Base-by-base conservation (phyloP, 1,140 invertebrate species). In the Aphis craccivora region DNA sequence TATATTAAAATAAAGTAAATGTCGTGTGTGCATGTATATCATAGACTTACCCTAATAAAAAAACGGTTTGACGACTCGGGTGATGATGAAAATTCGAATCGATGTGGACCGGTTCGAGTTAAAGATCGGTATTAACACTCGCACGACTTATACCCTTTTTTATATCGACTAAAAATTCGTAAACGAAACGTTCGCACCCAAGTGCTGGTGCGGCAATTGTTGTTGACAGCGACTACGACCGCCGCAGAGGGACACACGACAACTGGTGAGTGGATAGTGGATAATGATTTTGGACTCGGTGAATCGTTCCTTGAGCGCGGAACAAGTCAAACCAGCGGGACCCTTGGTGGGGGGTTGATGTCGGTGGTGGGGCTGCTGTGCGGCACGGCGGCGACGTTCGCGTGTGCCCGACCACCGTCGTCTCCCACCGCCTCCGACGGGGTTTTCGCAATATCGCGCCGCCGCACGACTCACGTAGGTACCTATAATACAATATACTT, bases 261-360 rank as follows among this genome's bases (percentile, higher is more conserved):
- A 90, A 90, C 89, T 90, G 89, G 89, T 90, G 89, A 40, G 37
- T 67, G 89, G 89, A 90, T 67, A 67, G 60, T 40, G 53, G 51
- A 67, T 90, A 90, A 90, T 67, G 89, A 90, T 90, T 90, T 90
- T n/a, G 60, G 60, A 76, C n/a, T 76, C 60, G 30, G 60, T 76
- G 60, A 76, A 76, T 76, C 60, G 55, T 60, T 67, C 55, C 37
- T 43, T 45, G 89, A 90, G 89, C 37, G 25, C 89, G 14, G 89
- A 90, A 90, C 53, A 22, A 60, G 89, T 90, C 1, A 4, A 67
- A n/a, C 55, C 53, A 43, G 37, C 89, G 35, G 23, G 37, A 14
- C 4, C 35, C 35, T 18, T 18, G 53, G 89, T 60, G 89, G 89
- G 89, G 53, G 37, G 83, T 84, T 35, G 23, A 30, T 88, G 84